These are phyloP conservation scores for Orthonevra nobilis DNA, from an alignment of 2,888 invertebrate species.

Conservation along the genomic window DNA sequence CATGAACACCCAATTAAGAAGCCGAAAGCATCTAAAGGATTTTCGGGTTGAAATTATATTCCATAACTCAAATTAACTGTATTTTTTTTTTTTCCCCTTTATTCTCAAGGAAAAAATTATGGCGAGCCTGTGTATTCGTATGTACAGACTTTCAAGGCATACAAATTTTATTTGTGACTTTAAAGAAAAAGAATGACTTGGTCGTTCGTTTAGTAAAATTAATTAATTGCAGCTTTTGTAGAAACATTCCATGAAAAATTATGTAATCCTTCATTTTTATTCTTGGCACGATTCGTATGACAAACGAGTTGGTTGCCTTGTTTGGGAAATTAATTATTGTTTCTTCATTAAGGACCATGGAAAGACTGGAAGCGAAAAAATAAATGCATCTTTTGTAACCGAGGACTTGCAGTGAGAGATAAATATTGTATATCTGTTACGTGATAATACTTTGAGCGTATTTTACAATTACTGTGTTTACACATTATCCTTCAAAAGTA, in stretches of 20 bases:
- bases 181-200: slow-evolving; percentile 13
- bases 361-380: slow-evolving; percentile 13
- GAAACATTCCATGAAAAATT: slow-evolving; percentile 38
- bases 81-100: neutral
- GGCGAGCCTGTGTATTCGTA: slow-evolving; percentile 8
- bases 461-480: too few species aligned
- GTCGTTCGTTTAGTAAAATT: slow-evolving; percentile 29
- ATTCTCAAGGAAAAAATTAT: slow-evolving; percentile 14
- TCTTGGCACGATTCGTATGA: slow-evolving; percentile 22
- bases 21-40: neutral
- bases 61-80: slow-evolving; percentile 12
- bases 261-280: slow-evolving; percentile 42
- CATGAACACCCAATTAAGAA: slow-evolving; percentile 12
- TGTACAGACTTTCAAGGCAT: slow-evolving; percentile 21
- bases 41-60: neutral
- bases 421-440: too few species aligned
- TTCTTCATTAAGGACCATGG: slow-evolving; percentile 30
- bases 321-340: slow-evolving; percentile 35
- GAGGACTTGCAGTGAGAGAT: too few species aligned
- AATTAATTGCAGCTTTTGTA: slow-evolving; percentile 39
- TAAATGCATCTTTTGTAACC: slow-evolving; percentile 21
- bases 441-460: too few species aligned
- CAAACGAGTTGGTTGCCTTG: slow-evolving; percentile 9
- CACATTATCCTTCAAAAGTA: too few species aligned
- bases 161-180: slow-evolving; percentile 12